Conservation (phyloP, 2,113 vertebrate species). For the Bathybates hornii region DNA sequence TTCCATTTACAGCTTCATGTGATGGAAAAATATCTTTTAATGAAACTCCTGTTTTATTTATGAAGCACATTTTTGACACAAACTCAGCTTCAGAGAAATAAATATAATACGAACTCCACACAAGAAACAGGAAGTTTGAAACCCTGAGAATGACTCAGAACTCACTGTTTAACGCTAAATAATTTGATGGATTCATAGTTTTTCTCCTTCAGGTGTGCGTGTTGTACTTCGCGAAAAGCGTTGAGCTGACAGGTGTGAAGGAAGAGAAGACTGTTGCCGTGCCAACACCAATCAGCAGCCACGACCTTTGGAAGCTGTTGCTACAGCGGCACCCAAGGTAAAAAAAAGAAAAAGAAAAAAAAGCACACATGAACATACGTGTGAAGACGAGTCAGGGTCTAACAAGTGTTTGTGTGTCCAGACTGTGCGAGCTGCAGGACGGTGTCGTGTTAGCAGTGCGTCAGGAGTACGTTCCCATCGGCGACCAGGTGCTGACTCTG, state of each 20-base stretch:
- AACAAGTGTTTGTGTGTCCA: neutral
- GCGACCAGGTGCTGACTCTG: slow-evolving; percentile 77
- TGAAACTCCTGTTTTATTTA: neutral
- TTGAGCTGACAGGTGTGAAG: slow-evolving; percentile 81
- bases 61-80: neutral
- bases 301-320: slow-evolving; percentile 83
- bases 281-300: slow-evolving; percentile 72
- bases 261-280: slow-evolving; percentile 78
- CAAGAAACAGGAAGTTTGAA: neutral
- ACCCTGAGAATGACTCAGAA: neutral
- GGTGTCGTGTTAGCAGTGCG: slow-evolving; percentile 86
- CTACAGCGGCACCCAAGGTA: slow-evolving; percentile 82
- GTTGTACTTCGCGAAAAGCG: slow-evolving; percentile 90
- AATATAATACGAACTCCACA: neutral
- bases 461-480: slow-evolving; percentile 85
- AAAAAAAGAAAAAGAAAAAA: neutral
- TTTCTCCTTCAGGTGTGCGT: slow-evolving; percentile 66
- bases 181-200: neutral
- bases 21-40: neutral
- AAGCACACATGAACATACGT: neutral
- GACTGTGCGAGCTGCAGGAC: slow-evolving; percentile 59
- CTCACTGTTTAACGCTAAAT: neutral
- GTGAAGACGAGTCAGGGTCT: neutral
- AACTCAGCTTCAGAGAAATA: neutral
- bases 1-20: neutral